Base-by-base conservation (phyloP, 1,140 invertebrate species). In the Sesamia nonagrioides region DNA sequence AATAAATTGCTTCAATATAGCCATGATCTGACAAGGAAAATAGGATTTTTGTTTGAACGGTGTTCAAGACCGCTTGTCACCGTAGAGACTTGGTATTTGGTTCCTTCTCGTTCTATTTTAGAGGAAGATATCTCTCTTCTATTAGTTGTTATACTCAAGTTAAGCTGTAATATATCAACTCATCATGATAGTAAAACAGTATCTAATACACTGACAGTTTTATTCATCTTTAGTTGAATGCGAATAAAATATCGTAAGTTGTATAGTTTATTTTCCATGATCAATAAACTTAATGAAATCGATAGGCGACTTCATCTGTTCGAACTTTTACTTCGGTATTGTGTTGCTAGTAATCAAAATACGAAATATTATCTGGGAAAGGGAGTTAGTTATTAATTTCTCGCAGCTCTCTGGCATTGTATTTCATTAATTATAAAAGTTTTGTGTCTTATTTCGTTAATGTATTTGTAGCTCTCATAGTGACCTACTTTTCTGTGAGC, bases 371-470 rank as follows among this genome's bases (percentile, higher is more conserved):
- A 80, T 81, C 74, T 66, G 40, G 48, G 37, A 27, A 27, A 63
- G 37, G 27, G 79, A 81, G 63, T 82, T 75, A 37, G 72, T 77
- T 61, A 79, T 82, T 82, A 79, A 79, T 83, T 79, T 42, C 37
- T 42, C 50, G 58, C 50, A 78, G 52, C 35, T 21, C 35, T 21
- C 74, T 48, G 81, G 73, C 83, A 77, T 86, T 86, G 80, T 82
- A 76, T 82, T 81, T 81, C 81, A 80, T 86, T 86, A 86, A 86
- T 86, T 86, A 84, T 81, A 76, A 82, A 82, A 76, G 72, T 78
- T 81, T 80, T 63, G 76, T 78, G 72, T 82, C 78, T 85, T 83
- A 85, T 81, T 85, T 83, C 80, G 84, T 80, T 87, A 83, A 84
- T 86, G 84, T 84, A 82, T 84, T 84, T 84, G 81, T 81, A 83